Evolutionary conservation across 2,888 invertebrate species (phyloP).

Genomic region (Venusia cambrica): DNA sequence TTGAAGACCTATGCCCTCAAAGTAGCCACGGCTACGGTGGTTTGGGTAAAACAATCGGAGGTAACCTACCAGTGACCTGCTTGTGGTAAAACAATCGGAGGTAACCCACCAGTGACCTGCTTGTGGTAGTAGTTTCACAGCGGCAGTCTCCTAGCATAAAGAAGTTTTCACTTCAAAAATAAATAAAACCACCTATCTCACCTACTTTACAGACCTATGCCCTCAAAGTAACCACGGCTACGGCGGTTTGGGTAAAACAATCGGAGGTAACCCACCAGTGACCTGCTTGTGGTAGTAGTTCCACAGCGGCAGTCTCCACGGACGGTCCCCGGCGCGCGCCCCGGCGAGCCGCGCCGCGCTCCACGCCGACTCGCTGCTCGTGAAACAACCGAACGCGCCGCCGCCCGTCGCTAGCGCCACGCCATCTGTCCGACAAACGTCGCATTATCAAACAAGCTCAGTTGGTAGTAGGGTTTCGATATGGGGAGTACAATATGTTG

Average conservation of each 20-base stretch:
- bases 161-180: too few relatives aligned
- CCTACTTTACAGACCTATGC: too few relatives aligned
- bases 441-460: too few relatives aligned
- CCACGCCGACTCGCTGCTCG: slow-evolving; percentile 84
- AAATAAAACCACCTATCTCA: too few relatives aligned
- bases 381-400: slow-evolving; percentile 86
- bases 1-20: too few relatives aligned
- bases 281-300: slow-evolving; percentile 83
- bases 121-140: background rate
- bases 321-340: slow-evolving; percentile 85
- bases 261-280: slow-evolving; percentile 47
- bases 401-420: slow-evolving; percentile 84
- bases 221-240: too few relatives aligned
- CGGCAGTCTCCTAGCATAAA: background rate
- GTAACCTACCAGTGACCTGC: slow-evolving; percentile 68
- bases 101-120: slow-evolving; percentile 83
- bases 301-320: slow-evolving; percentile 92
- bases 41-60: background rate
- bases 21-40: too few relatives aligned
- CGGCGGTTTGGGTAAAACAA: too few relatives aligned
- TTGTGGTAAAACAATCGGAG: too few relatives aligned
- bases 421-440: slow-evolving; percentile 75
- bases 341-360: slow-evolving; percentile 83
- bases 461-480: too few relatives aligned
- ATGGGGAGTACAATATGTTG: too few relatives aligned